phyloP scores from a whole-genome alignment of 1,140 invertebrate species.

The Aradophagus sp. region DNA sequence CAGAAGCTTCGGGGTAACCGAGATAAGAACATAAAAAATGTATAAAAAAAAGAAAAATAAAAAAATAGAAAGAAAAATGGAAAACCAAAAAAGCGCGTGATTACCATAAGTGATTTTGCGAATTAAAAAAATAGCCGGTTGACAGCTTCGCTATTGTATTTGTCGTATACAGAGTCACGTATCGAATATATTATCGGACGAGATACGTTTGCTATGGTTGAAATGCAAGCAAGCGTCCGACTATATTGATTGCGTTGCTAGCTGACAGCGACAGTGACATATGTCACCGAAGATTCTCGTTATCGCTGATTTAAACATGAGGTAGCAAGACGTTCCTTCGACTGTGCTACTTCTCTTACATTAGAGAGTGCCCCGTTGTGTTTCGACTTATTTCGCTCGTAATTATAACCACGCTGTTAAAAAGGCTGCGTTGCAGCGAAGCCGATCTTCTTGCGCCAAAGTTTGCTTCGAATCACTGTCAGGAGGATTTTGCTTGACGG shows the following conservation, averaged over 20 bases:
- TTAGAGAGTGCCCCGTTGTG: conserved; percentile 54
- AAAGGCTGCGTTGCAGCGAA: no score
- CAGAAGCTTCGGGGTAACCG: no score
- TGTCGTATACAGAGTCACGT: conserved; percentile 64
- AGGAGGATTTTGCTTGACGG: no score
- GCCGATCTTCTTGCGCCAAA: no score
- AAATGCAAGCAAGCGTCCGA: conserved; percentile 62
- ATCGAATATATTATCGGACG: conserved; percentile 65
- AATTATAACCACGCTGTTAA: no score
- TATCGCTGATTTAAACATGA: conserved; percentile 77
- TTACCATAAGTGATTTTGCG: conserved; percentile 41
- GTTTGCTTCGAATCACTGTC: no score
- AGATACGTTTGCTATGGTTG: conserved; percentile 61
- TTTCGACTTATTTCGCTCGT: conserved; percentile 29
- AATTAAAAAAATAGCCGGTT: conserved; percentile 43
- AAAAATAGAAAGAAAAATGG: no score
- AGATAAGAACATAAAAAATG: no score
- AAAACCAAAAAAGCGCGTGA: conserved; percentile 30
- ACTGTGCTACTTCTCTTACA: conserved; percentile 61
- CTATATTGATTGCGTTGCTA: conserved; percentile 72
- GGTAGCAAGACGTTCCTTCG: conserved; percentile 69
- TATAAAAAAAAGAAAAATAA: no score
- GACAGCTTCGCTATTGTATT: conserved; percentile 60
- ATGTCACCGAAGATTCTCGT: conserved; percentile 75
- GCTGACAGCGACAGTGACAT: conserved; percentile 76